Conservation (phyloP, 2,113 vertebrate genomes). For the Centropus unirufus region DNA sequence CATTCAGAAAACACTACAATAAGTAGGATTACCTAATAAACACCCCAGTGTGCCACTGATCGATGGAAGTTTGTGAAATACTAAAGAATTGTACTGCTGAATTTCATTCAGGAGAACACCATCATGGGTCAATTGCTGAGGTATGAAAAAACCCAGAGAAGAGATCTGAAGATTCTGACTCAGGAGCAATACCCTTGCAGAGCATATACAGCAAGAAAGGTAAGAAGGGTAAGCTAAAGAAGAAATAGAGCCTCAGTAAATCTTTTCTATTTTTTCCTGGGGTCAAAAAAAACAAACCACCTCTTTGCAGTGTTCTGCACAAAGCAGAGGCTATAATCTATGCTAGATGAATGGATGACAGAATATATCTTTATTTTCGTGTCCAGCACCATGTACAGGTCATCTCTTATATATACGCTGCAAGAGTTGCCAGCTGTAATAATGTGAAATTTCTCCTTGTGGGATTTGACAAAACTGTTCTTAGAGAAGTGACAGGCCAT, state of each 20-base stretch:
- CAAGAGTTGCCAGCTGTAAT: not conserved
- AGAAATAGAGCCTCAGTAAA: not conserved
- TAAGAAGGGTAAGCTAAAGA: not conserved
- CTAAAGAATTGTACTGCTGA: not conserved
- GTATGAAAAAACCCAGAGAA: not conserved
- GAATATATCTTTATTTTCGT: not conserved
- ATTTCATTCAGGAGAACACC: not conserved
- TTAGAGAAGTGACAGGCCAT: not conserved
- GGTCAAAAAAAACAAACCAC: not conserved
- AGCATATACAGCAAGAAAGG: not conserved
- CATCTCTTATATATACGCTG: not conserved
- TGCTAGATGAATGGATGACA: not conserved
- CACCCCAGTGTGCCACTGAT: not conserved
- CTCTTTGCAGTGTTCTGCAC: not conserved
- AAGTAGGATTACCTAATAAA: not conserved
- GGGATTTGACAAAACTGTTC: not conserved
- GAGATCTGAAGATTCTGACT: not conserved
- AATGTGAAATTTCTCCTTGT: not conserved
- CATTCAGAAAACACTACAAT: not conserved
- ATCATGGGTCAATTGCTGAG: not conserved
- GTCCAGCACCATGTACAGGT: not conserved
- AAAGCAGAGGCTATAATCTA: not conserved
- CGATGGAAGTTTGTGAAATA: not conserved
- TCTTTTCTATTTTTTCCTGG: not conserved
- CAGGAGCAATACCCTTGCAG: not conserved